Base-by-base conservation (phyloP, 1,140 invertebrate genomes). In the Drosophila nannoptera region DNA sequence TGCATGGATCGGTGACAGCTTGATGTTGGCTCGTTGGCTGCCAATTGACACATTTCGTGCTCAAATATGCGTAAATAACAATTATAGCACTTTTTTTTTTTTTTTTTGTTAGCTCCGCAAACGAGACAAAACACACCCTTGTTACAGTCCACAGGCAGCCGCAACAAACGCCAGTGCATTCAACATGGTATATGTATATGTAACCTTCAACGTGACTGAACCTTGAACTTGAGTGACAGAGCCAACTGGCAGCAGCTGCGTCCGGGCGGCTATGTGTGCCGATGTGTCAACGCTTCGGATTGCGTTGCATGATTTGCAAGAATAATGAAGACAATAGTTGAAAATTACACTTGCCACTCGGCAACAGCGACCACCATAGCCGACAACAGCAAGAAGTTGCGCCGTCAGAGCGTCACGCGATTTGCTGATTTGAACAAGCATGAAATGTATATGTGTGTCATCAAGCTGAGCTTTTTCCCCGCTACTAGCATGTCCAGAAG, bases 281-380 rank as follows among this genome's bases (percentile, higher is more conserved):
- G 78, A 83, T 83, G 81, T 83, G 80, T 80, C 80, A 84, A 83
- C 80, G 83, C 75, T 73, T 83, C 74, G 65, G 80, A 83, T 86
- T 80, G 81, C 80, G 76, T 86, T 83, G 80, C 80, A 83, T 83
- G 80, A 83, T 83, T 86, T 77, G 81, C 81, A 83, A 86, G 80
- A 83, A 84, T 84, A 83, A 84, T 83, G 80, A 83, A 83, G 73
- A 83, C 81, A 83, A 83, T 83, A 83, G 80, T 83, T 86, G 81
- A 80, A 65, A 73, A 80, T 78, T 76, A 83, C 80, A 84, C 80
- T 83, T 74, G 52, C 54, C 64, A 69, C 62, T 52, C 69, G 65
- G 55, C 55, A 63, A 8, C 16, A 35, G 36, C 14, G 22, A 42
- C 45, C 56, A 45, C 16, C 64, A 33, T 49, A 66, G 45, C 36